These are phyloP conservation scores for Arremon aurantiirostris DNA, from an alignment of 2,797 vertebrate genomes.

Conservation along the genomic window DNA sequence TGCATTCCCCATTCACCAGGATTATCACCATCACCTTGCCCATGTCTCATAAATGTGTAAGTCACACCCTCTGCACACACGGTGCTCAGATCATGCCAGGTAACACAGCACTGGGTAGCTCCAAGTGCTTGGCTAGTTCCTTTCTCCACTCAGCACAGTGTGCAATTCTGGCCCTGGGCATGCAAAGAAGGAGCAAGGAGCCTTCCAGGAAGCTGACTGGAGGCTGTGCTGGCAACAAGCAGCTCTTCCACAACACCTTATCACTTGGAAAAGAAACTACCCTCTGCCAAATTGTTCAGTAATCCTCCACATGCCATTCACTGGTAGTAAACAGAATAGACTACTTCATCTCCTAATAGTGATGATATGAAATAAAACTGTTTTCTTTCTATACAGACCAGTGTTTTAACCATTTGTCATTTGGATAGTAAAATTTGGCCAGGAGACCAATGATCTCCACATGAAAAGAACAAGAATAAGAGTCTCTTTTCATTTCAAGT, in stretches of 20 bases:
- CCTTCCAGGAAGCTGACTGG: background rate
- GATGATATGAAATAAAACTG: background rate
- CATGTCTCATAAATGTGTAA: background rate
- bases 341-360: background rate
- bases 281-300: background rate
- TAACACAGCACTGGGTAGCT: background rate
- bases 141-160: accelerated
- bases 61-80: accelerated
- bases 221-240: background rate
- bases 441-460: background rate
- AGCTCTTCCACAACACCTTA: background rate
- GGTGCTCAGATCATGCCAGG: background rate
- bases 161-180: background rate
- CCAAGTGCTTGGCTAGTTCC: background rate
- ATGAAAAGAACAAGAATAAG: background rate
- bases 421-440: background rate
- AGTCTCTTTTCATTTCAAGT: background rate
- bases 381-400: background rate
- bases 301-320: background rate
- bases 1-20: background rate
- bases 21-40: background rate
- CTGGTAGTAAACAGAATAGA: background rate
- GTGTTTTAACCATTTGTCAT: background rate
- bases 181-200: background rate
- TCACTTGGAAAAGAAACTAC: background rate